Base-by-base conservation (phyloP, 2,888 invertebrate genomes). In the Nesidiocoris tenuis region DNA sequence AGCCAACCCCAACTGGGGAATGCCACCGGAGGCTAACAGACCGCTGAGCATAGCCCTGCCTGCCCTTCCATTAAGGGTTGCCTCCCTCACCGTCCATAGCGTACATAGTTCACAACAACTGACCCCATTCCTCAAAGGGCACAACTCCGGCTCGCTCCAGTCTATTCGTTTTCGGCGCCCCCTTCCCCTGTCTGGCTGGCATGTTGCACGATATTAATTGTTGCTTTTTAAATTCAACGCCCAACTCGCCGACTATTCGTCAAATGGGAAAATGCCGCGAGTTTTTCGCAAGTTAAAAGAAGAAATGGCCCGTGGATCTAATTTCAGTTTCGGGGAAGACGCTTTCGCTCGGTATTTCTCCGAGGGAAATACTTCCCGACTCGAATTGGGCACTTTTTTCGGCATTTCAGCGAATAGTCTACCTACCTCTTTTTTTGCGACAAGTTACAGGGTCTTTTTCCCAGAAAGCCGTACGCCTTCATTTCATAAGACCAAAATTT, bases 211-310 rank as follows among this genome's bases (percentile, higher is more conserved):
- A 67, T 67, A 67, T 67, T 67, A 67, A 67, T 67, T 22, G 67
- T 67, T 67, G 22, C 67, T 67, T 67, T 67, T 67, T 67, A 67
- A 67, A 67, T 67, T 67, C 67, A 22, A 54, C 67, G 39, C 55
- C n/a, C 67, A 24, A 19, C 56, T 25, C 65, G 18, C 65, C 39
- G 39, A 65, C 65, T 19, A 65, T 65, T 65, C 39, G 65, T 65
- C 65, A 65, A 18, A n/a, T 65, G 25, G 65, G 39, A 65, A 65
- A 65, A 19, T 65, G 54, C 65, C 22, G 19, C 17, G 16, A 9
- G 25, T 9, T 39, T 18, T 19, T 1, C 18, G 25, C 19, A 61
- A 63, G 23, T 3, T 65, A 17, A 65, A 65, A 65, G 39, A n/a
- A 25, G 25, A 24, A 24, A 64, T 24, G n/a, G 39, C 24, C 24